Evolutionary conservation across 2,797 vertebrate species (phyloP), one percentile per base, ranked within the genome.

Genomic region (Psittacula derbiana): DNA sequence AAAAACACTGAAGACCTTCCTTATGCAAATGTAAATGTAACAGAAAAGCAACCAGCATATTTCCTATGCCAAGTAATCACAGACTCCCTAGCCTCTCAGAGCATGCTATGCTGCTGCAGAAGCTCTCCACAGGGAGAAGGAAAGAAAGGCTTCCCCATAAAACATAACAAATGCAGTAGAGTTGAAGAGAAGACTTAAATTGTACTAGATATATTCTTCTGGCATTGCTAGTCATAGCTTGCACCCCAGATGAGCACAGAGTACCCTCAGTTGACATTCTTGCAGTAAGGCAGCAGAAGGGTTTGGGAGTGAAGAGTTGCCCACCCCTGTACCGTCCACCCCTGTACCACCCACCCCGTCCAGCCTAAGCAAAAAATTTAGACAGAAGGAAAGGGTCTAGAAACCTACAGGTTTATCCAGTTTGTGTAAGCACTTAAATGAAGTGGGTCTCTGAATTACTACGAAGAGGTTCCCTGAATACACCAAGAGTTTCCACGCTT

Each of bases 141-240:
- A 75, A 23, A 8, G 13, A 62, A 67, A 84, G 19, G 33, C 15
- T 75, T 75, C 53, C 19, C 28, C 46, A 4, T 10, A 14, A 55
- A 81, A 57, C 2, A 2, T 4, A 72, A 27, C 0, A 8, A 53
- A 7, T 40, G 27, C 19, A 58, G 33, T 0, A 55, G 38, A 61
- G 17, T 6, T 50, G 62, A 79, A 70, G 38, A 72, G 41, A 46
- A 82, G 53, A 41, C 11, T 57, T 46, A 7, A 8, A 13, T 80
- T 66, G 16, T 31, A 38, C 44, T n/a, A 49, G 25, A 9, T 19
- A 20, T 4, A 38, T 53, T 78, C 55, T 80, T 27, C 60, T 44
- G 41, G n/a, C 31, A 49, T 46, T 80, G 43, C 28, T 28, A 44
- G 41, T 25, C 52, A 14, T 6, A 47, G 16, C 31, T 64, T 8